These are phyloP conservation scores for Oenanthe oenanthe DNA, from an alignment of 2,113 vertebrate species.

Conservation along the genomic window DNA sequence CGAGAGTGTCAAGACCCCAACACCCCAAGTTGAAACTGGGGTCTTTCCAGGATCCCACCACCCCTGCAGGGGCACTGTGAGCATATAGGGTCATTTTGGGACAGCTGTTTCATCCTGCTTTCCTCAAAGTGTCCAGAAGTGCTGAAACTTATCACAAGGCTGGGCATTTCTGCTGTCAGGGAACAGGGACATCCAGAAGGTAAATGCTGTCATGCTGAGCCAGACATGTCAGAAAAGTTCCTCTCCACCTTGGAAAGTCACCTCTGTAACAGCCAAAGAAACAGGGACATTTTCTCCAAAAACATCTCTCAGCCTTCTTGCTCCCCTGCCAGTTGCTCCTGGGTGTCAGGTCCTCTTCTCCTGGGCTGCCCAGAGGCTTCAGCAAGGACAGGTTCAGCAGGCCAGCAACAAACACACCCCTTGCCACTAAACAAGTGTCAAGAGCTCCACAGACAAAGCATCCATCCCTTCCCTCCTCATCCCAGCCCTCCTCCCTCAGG, in stretches of 20 bases:
- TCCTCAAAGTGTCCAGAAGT: neutral
- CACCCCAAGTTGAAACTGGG: neutral
- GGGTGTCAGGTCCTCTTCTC: neutral
- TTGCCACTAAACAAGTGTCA: fast-evolving
- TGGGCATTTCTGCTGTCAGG: neutral
- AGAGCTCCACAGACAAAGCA: neutral
- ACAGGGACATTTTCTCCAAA: neutral
- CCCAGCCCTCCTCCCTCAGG: neutral
- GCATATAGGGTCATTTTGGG: neutral
- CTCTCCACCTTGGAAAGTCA: neutral
- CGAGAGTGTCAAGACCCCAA: neutral
- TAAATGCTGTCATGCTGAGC: neutral
- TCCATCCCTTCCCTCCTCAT: neutral
- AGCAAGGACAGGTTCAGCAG: neutral
- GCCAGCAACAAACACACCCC: neutral
- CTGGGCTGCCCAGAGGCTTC: neutral
- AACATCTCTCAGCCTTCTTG: neutral
- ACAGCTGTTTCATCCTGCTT: neutral
- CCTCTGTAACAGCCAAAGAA: neutral
- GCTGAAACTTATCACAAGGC: neutral
- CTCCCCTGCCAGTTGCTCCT: neutral
- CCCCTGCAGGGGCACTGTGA: neutral
- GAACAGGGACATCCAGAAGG: neutral
- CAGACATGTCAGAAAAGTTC: neutral
- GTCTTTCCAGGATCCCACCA: neutral